A percentile compares a stretch with the other conserved stretches of the same genome.
Conservation (phyloP, 2,888 invertebrate genomes). For the Orthosia cruda region DNA sequence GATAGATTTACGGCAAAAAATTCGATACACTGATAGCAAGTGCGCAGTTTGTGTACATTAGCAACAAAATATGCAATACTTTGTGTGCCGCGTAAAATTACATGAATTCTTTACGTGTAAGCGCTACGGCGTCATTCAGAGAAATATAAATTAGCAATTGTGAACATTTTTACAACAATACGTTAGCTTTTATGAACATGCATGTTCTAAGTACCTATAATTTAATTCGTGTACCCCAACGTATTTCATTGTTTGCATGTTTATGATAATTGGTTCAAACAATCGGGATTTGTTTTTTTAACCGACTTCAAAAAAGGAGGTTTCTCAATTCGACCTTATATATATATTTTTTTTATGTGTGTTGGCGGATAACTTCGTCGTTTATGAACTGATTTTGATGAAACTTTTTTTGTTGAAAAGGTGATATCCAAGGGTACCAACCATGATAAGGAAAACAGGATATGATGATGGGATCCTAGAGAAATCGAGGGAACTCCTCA, state of each 20-base stretch:
- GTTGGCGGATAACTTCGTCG: too few species aligned
- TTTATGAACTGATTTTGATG: too few species aligned
- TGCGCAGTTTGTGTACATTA: constrained; percentile 64
- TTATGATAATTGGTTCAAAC: constrained; percentile 13
- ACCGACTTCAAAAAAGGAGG: too few species aligned
- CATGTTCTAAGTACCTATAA: neutral
- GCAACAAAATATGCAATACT: constrained; percentile 36
- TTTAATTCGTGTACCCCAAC: neutral
- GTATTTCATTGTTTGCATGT: neutral
- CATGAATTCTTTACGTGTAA: constrained; percentile 27
- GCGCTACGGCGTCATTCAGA: constrained; percentile 16
- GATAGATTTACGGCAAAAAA: constrained; percentile 40
- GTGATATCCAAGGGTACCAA: too few species aligned
- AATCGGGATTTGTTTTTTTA: neutral
- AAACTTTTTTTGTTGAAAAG: too few species aligned
- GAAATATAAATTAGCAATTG: constrained; percentile 9
- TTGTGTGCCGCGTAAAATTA: constrained; percentile 14
- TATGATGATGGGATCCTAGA: too few species aligned
- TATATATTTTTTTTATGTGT: too few species aligned
- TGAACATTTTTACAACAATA: constrained; percentile 23
- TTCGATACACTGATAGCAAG: constrained; percentile 51
- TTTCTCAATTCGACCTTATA: too few species aligned
- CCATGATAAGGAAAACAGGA: too few species aligned
- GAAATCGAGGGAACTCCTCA: too few species aligned
- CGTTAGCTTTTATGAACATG: constrained; percentile 2